Conservation (phyloP, 35 echinoderm and acorn worm genomes). For the Nesometra sesokonis region DNA sequence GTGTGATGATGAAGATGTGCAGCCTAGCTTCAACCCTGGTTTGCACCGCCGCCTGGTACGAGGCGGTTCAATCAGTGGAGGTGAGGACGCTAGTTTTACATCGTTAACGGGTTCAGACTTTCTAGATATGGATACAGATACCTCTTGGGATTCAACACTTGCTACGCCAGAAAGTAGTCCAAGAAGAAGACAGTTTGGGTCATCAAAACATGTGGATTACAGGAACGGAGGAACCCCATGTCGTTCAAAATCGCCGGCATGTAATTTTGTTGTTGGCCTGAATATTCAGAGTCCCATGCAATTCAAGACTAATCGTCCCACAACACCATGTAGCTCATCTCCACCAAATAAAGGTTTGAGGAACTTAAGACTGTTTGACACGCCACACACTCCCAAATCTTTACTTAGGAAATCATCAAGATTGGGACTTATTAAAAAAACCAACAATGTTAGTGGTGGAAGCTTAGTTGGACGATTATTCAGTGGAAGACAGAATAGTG, state of each 20-base stretch:
- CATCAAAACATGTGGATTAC: constrained; percentile 1
- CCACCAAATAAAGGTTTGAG: constrained; percentile 74
- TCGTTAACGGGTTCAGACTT: not conserved
- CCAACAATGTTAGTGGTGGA: constrained; percentile 30
- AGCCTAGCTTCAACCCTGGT: not conserved
- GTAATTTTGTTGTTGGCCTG: constrained; percentile 9
- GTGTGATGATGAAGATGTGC: not conserved
- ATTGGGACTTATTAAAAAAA: constrained; percentile 15
- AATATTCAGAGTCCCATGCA: not conserved
- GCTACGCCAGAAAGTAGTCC: constrained; percentile 78
- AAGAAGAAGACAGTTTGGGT: not conserved
- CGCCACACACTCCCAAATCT: constrained; percentile 95
- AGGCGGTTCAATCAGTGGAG: not conserved
- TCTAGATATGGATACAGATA: not conserved
- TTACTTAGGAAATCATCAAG: constrained; percentile 33
- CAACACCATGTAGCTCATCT: not conserved
- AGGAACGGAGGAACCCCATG: not conserved
- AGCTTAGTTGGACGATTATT: constrained; percentile 27
- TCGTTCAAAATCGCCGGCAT: constrained; percentile 7
- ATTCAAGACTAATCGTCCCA: not conserved
- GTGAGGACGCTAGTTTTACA: not conserved
- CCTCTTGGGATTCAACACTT: constrained; percentile 71
- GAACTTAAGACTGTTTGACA: constrained; percentile 84
- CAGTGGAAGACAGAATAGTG: not conserved
- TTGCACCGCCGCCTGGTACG: not conserved